These are phyloP conservation scores for Tricholauxania praeusta DNA, from an alignment of 2,888 invertebrate species.

Conservation along the genomic window DNA sequence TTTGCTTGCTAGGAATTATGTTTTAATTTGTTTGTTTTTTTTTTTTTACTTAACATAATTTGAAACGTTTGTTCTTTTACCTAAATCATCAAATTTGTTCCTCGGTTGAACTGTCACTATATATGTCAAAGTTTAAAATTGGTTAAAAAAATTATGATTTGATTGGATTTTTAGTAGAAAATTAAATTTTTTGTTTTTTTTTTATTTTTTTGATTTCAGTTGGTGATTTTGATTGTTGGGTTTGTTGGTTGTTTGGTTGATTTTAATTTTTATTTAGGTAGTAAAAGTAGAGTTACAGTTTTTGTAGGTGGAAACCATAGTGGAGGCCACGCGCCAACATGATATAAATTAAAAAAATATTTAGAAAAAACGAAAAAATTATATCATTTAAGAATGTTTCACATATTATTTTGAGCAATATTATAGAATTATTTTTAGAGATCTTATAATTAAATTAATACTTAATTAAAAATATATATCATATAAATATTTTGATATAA, in stretches of 20 bases:
- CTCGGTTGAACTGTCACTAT: conserved; percentile 78
- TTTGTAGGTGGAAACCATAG: conserved; percentile 44
- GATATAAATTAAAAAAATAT: conserved; percentile 47
- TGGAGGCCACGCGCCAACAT: conserved; percentile 51
- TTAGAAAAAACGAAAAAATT: conserved; percentile 45
- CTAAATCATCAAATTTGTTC: conserved; percentile 78
- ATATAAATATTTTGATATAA: background rate
- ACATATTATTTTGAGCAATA: background rate
- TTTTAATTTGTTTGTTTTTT: conserved; percentile 42
- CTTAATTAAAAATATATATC: background rate
- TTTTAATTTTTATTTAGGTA: conserved; percentile 38
- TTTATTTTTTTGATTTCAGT: conserved; percentile 36
- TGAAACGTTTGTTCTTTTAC: conserved; percentile 68
- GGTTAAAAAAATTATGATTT: conserved; percentile 43
- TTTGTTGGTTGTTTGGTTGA: conserved; percentile 37
- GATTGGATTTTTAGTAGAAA: conserved; percentile 39
- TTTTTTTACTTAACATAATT: conserved; percentile 38
- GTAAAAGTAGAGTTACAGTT: conserved; percentile 42
- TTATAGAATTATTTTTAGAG: conserved; percentile 10
- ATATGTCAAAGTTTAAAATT: conserved; percentile 58
- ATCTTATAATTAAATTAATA: background rate
- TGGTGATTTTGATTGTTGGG: conserved; percentile 37
- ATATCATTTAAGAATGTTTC: conserved; percentile 43
- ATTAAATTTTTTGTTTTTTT: conserved; percentile 37
- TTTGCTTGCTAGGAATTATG: conserved; percentile 30